These are phyloP conservation scores for Paramormyrops kingsleyae DNA, from an alignment of 2,113 vertebrate species.

Conservation along the genomic window DNA sequence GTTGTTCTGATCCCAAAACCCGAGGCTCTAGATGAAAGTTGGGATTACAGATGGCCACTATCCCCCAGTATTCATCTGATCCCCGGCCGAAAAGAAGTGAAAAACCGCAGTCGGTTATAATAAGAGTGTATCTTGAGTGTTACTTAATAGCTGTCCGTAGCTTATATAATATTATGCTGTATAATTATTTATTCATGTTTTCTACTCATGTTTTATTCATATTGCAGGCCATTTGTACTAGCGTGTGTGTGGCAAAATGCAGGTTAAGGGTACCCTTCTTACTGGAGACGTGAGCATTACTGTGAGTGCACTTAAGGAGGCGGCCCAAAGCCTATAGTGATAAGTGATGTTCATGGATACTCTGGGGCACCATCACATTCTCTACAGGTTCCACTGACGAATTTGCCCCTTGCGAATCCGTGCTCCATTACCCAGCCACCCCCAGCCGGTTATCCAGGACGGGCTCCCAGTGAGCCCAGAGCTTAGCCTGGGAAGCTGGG, in stretches of 20 bases:
- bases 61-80: not conserved
- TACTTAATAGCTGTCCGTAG: conserved; percentile 12
- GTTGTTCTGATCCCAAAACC: not conserved
- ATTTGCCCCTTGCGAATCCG: not conserved
- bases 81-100: not conserved
- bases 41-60: not conserved
- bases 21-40: not conserved
- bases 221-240: conserved; percentile 1
- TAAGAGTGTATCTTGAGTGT: not conserved
- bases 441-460: not conserved
- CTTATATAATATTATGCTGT: conserved; percentile 5
- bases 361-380: not conserved
- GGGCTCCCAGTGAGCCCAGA: not conserved
- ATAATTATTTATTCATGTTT: conserved; percentile 14
- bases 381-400: not conserved
- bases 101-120: not conserved
- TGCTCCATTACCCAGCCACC: not conserved
- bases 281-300: not conserved
- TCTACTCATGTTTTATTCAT: conserved; percentile 11
- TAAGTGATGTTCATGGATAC: conserved; percentile 1
- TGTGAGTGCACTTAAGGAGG: conserved; percentile 9
- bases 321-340: not conserved
- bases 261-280: conserved; percentile 2
- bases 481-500: not conserved
- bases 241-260: not conserved